Percentiles rank a stretch among this genome's conserved stretches.
These are phyloP conservation scores for Leptura quadrifasciata DNA, from an alignment of 2,888 invertebrate genomes.

Conservation along the genomic window DNA sequence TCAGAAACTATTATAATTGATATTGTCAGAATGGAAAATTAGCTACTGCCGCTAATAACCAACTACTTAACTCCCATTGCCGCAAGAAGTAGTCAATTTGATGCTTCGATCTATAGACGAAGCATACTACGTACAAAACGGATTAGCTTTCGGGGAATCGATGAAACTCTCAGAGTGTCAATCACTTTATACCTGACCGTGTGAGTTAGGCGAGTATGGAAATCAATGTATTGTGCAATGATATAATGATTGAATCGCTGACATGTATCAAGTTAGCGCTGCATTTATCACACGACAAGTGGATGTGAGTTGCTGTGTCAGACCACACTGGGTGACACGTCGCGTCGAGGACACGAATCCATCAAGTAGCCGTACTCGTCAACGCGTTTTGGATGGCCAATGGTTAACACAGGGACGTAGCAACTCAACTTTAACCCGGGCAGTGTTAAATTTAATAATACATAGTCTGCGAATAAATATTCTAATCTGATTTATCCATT, in stretches of 20 bases:
- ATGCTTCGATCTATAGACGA: neutral
- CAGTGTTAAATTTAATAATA: no score
- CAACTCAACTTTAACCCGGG: no score
- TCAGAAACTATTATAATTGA: no score
- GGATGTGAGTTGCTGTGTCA: conserved; percentile 43
- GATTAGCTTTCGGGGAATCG: neutral
- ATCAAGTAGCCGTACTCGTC: conserved; percentile 40
- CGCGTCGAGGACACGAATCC: conserved; percentile 47
- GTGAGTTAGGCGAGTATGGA: conserved; percentile 3
- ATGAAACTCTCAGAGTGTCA: neutral
- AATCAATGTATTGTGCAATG: conserved; percentile 37
- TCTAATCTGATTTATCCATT: no score
- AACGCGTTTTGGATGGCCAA: conserved; percentile 20
- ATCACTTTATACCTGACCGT: neutral
- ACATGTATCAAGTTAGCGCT: conserved; percentile 54
- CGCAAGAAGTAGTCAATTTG: no score
- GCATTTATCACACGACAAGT: conserved; percentile 56
- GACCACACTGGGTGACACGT: conserved; percentile 21
- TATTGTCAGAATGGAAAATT: no score
- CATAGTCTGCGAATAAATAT: no score
- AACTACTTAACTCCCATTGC: no score
- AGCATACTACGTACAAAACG: neutral
- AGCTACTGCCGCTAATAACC: no score
- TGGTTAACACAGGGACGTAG: conserved; percentile 10
- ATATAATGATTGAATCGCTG: conserved; percentile 48